Conservation (phyloP, 2,113 vertebrate species). For the Microtus richardsoni region DNA sequence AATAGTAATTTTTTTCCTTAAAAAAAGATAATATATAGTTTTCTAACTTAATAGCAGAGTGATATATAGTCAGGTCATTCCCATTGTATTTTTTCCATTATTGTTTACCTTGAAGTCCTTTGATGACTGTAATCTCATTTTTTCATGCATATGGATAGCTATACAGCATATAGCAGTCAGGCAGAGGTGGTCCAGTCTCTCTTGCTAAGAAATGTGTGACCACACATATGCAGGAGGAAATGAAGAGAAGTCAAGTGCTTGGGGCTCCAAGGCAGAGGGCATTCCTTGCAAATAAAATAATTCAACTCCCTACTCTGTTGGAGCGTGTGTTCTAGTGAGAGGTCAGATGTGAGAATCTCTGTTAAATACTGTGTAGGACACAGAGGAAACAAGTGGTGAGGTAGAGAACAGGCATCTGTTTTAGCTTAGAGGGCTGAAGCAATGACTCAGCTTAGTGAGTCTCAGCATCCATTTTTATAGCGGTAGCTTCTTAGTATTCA, state of each 20-base stretch:
- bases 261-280: not conserved
- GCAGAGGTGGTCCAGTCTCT: not conserved
- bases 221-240: not conserved
- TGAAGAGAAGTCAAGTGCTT: not conserved
- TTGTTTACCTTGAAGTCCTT: constrained; percentile 12
- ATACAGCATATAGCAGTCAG: not conserved
- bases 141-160: not conserved
- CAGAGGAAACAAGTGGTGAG: not conserved
- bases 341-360: not conserved
- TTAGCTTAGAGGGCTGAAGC: not conserved
- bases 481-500: not conserved
- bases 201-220: not conserved
- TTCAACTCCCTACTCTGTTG: not conserved
- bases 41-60: not conserved
- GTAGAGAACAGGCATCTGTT: not conserved
- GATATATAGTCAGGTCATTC: not conserved
- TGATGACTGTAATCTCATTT: not conserved
- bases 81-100: constrained; percentile 27
- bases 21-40: constrained; percentile 30
- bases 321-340: not conserved
- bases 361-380: not conserved
- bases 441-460: not conserved
- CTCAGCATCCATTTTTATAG: not conserved
- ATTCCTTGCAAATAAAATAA: constrained; percentile 21
- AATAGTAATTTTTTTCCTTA: constrained; percentile 46